Conservation (phyloP, 2,797 vertebrate genomes). For the Gephyroberyx darwinii region DNA sequence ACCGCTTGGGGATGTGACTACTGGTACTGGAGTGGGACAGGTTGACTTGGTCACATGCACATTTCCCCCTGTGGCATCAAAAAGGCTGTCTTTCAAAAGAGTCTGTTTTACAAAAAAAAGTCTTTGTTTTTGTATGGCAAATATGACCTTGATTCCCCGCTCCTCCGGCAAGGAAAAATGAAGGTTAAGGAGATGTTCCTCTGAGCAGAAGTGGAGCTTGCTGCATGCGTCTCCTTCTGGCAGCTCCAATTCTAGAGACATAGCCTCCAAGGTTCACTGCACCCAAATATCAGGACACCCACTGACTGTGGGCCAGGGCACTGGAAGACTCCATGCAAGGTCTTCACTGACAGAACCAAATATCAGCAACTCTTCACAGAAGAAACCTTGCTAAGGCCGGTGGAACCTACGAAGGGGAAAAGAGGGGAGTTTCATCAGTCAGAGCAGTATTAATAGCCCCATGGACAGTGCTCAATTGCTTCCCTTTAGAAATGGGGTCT, state of each 20-base stretch:
- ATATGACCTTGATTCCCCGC: slow-evolving; percentile 44
- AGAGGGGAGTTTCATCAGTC: slow-evolving; percentile 65
- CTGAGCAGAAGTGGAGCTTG: slow-evolving; percentile 72
- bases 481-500: slow-evolving; percentile 28
- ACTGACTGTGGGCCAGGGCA: slow-evolving; percentile 70
- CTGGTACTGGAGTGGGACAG: slow-evolving; percentile 82
- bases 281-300: slow-evolving; percentile 81
- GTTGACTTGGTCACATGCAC: slow-evolving; percentile 86
- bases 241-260: slow-evolving; percentile 80
- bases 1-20: slow-evolving; percentile 73
- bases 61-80: slow-evolving; percentile 71
- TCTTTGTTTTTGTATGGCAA: slow-evolving; percentile 63
- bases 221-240: slow-evolving; percentile 54
- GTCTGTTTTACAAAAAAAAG: slow-evolving; percentile 72
- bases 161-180: slow-evolving; percentile 58
- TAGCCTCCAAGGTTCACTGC: slow-evolving; percentile 82
- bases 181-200: slow-evolving; percentile 72
- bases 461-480: slow-evolving; percentile 25
- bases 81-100: slow-evolving; percentile 77
- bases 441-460: slow-evolving; percentile 61
- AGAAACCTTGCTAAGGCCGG: slow-evolving; percentile 97
- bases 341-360: slow-evolving; percentile 77
- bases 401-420: slow-evolving; percentile 86
- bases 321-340: slow-evolving; percentile 79
- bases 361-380: slow-evolving; percentile 94